These are phyloP conservation scores for Heliconius hortense DNA, from an alignment of 2,888 invertebrate species.

Conservation along the genomic window DNA sequence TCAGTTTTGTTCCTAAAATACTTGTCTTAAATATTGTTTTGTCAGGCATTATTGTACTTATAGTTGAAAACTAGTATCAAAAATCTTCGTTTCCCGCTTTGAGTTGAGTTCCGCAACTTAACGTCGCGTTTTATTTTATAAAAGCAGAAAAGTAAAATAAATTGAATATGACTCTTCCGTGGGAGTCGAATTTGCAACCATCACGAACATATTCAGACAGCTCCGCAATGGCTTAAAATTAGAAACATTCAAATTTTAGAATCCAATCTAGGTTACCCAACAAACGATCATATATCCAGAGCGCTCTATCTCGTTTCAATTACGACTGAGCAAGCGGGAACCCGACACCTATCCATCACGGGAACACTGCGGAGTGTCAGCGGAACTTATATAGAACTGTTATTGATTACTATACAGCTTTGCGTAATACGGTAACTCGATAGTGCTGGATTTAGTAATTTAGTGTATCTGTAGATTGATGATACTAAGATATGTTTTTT, in stretches of 20 bases:
- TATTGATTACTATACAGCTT: slow-evolving; percentile 36
- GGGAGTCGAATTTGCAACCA: no score
- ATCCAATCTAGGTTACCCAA: slow-evolving; percentile 6
- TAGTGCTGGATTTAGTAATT: background rate
- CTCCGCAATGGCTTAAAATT: no score
- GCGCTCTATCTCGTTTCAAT: slow-evolving; percentile 37
- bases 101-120: no score
- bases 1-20: no score
- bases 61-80: background rate
- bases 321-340: slow-evolving; percentile 28
- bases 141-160: no score
- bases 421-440: slow-evolving; percentile 20
- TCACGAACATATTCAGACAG: no score
- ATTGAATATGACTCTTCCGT: no score
- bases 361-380: slow-evolving; percentile 38
- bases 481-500: background rate
- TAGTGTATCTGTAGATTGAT: background rate
- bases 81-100: no score
- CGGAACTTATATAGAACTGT: slow-evolving; percentile 35
- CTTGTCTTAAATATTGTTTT: background rate
- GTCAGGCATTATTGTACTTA: background rate
- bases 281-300: slow-evolving; percentile 25
- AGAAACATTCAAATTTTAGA: no score
- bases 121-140: no score
- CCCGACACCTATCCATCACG: slow-evolving; percentile 38